Evolutionary conservation across 2,888 invertebrate genomes (phyloP).

Genomic region (Oxytorus armatus): DNA sequence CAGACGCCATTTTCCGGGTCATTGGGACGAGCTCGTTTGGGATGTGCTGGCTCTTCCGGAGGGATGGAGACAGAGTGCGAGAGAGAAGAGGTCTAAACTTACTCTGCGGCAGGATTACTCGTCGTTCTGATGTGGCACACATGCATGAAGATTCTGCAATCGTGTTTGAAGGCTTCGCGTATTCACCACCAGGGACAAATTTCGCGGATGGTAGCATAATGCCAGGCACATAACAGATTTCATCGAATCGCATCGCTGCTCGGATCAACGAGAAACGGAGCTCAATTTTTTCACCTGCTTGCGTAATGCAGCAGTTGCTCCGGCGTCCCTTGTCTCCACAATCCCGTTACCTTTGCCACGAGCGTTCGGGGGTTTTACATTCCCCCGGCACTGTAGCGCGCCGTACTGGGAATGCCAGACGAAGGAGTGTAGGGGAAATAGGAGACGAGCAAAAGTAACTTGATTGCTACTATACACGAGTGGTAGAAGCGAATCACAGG

Average conservation of each 20-base stretch:
- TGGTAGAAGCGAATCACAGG: constrained; percentile 73
- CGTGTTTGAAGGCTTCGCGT: constrained; percentile 42
- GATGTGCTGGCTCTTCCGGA: constrained; percentile 36
- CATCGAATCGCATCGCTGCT: constrained; percentile 42
- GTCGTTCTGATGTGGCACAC: constrained; percentile 31
- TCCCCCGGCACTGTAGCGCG: background rate
- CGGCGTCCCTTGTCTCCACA: no score
- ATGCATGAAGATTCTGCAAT: constrained; percentile 49
- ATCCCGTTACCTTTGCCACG: constrained; percentile 32
- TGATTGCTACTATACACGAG: constrained; percentile 46
- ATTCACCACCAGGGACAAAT: constrained; percentile 39
- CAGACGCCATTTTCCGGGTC: constrained; percentile 64
- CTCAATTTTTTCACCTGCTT: constrained; percentile 33
- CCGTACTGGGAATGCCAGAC: constrained; percentile 25
- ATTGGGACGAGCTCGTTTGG: constrained; percentile 58
- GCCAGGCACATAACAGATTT: constrained; percentile 36
- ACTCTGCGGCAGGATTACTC: constrained; percentile 46
- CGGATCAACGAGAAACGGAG: constrained; percentile 41
- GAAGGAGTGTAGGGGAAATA: constrained; percentile 22
- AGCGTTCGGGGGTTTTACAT: constrained; percentile 33
- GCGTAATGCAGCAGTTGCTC: no score
- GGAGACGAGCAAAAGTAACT: constrained; percentile 43
- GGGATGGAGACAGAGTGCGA: constrained; percentile 9
- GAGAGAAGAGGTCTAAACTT: constrained; percentile 12
- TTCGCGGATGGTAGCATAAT: constrained; percentile 20